These are phyloP conservation scores for Scaptomyza caliginosa DNA, from an alignment of 2,888 invertebrate species.

Conservation along the genomic window DNA sequence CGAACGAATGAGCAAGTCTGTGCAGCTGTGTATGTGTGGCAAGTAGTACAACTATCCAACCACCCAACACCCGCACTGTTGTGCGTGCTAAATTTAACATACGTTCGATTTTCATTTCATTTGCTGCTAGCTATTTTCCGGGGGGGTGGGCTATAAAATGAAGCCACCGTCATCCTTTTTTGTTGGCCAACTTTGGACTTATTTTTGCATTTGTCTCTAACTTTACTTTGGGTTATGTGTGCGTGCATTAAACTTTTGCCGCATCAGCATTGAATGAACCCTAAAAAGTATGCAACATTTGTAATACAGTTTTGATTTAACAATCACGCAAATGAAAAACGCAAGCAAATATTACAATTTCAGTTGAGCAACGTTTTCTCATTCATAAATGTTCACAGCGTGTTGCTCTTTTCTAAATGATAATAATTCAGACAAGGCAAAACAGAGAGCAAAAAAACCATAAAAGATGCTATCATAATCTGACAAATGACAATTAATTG, in stretches of 20 bases:
- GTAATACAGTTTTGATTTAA: conserved; percentile 21
- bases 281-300: conserved; percentile 29
- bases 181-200: background rate
- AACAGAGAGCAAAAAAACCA: conserved; percentile 4
- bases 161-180: conserved; percentile 25
- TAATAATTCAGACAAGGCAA: background rate
- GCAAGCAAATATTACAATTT: conserved; percentile 11
- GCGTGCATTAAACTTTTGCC: conserved; percentile 36
- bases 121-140: conserved; percentile 52
- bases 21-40: conserved; percentile 55
- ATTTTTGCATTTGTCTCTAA: background rate
- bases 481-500: conserved; percentile 79
- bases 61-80: background rate
- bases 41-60: conserved; percentile 7
- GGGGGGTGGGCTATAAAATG: conserved; percentile 43
- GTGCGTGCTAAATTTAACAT: conserved; percentile 63
- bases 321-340: conserved; percentile 43
- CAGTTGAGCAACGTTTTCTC: conserved; percentile 1
- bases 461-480: conserved; percentile 26
- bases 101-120: conserved; percentile 79
- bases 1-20: conserved; percentile 52
- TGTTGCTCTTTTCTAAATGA: background rate
- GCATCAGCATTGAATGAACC: conserved; percentile 22
- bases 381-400: conserved; percentile 46
- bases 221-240: conserved; percentile 13